A percentile compares a stretch with the other conserved stretches of the same genome.
Evolutionary conservation across 2,797 vertebrate species (phyloP).

Genomic region (Numenius phaeopus): DNA sequence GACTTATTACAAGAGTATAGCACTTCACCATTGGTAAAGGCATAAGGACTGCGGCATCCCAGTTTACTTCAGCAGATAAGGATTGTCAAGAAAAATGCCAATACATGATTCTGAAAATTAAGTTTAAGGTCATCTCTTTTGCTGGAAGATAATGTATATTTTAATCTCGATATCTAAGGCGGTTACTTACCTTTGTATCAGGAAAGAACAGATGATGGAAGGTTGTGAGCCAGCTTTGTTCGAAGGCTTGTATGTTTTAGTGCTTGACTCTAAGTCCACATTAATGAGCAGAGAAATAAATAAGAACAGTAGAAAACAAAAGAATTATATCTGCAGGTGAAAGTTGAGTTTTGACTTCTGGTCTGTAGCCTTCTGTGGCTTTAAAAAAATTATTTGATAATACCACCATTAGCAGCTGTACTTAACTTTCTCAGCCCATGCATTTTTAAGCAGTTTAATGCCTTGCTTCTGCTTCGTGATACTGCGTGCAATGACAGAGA

Average conservation of each 20-base stretch:
- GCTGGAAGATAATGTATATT: not conserved
- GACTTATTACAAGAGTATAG: not conserved
- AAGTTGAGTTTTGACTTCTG: not conserved
- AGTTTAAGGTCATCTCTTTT: not conserved
- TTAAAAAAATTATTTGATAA: not conserved
- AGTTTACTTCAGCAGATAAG: not conserved
- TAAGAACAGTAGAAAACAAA: not conserved
- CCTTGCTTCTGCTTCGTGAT: not conserved
- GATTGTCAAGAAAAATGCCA: not conserved
- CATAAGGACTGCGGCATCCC: not conserved
- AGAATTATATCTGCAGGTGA: not conserved
- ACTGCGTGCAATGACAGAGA: not conserved
- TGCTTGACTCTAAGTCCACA: not conserved
- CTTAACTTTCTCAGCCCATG: not conserved
- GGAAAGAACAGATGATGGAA: not conserved
- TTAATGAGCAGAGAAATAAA: not conserved
- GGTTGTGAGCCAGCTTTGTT: not conserved
- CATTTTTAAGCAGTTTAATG: constrained; percentile 20
- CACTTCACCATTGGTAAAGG: not conserved
- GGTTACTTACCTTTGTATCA: not conserved
- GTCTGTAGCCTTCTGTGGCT: not conserved
- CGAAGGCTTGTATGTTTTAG: not conserved
- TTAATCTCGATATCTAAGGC: not conserved
- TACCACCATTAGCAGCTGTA: not conserved
- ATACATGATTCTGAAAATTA: not conserved